Conservation (phyloP, 2,113 vertebrate genomes). For the Eira barbara region DNA sequence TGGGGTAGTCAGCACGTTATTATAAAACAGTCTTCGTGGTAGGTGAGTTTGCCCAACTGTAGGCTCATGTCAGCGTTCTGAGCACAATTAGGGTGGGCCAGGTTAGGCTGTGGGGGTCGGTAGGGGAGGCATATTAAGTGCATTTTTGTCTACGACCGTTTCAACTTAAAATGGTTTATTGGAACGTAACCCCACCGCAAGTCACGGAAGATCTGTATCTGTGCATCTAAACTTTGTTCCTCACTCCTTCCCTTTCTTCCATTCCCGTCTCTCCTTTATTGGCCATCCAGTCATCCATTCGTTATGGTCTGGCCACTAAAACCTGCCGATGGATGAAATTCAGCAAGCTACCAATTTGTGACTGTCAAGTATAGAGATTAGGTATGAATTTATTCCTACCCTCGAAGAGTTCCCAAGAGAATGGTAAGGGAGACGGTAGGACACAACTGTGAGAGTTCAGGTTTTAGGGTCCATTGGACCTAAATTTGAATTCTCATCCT, state of each 20-base stretch:
- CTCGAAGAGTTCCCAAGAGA: neutral
- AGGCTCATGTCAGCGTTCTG: neutral
- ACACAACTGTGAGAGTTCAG: neutral
- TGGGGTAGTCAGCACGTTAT: neutral
- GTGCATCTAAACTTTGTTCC: neutral
- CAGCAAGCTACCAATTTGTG: neutral
- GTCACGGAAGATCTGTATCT: neutral
- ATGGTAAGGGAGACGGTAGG: neutral
- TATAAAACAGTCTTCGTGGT: neutral
- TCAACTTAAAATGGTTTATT: neutral
- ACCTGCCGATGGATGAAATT: neutral
- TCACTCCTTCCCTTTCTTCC: neutral
- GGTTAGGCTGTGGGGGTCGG: neutral
- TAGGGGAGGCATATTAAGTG: neutral
- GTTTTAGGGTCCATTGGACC: neutral
- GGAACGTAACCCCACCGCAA: neutral
- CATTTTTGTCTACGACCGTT: neutral
- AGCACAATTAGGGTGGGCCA: neutral
- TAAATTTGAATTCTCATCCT: neutral
- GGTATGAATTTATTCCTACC: neutral
- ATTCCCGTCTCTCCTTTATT: neutral
- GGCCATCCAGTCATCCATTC: neutral
- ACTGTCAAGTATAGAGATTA: neutral
- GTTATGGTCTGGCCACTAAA: neutral
- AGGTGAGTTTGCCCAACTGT: neutral